Conservation (phyloP, 1,140 invertebrate genomes). For the Aphaenogaster ashmeadi region DNA sequence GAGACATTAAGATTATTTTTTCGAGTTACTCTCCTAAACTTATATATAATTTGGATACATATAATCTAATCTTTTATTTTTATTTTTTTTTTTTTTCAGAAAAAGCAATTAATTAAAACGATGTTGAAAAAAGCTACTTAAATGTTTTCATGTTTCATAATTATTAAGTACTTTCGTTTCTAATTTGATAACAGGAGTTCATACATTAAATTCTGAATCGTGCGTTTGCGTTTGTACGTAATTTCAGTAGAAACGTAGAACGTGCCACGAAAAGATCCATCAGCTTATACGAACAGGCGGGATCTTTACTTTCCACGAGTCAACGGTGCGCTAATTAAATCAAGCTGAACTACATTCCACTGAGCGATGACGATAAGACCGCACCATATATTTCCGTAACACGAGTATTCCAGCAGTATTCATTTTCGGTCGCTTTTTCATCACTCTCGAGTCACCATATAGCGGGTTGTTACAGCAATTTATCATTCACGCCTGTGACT, state of each 20-base stretch:
- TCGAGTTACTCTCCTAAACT: neutral
- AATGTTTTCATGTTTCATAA: neutral
- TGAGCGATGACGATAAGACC: conserved; percentile 51
- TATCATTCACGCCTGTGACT: conserved; percentile 44
- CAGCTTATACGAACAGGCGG: conserved; percentile 3
- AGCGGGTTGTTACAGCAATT: conserved; percentile 25
- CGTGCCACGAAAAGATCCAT: conserved; percentile 16
- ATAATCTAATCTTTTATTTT: neutral
- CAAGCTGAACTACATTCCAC: conserved; percentile 45
- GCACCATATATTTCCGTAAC: conserved; percentile 51
- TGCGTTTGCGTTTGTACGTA: conserved; percentile 5
- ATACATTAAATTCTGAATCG: conserved; percentile 8
- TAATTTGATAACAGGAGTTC: neutral
- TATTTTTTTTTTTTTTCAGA: neutral
- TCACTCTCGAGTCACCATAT: conserved; percentile 43
- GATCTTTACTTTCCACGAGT: conserved; percentile 38
- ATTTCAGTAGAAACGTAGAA: conserved; percentile 12
- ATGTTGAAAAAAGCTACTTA: neutral
- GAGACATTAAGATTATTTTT: conserved; percentile 24
- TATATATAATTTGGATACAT: neutral
- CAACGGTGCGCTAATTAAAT: conserved; percentile 55
- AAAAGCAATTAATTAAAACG: conserved; percentile 1
- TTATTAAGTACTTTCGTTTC: neutral
- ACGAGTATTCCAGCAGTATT: conserved; percentile 34
- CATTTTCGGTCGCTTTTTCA: conserved; percentile 56